Conservation (phyloP, 1,140 invertebrate species). For the Paraescarpia echinospica region DNA sequence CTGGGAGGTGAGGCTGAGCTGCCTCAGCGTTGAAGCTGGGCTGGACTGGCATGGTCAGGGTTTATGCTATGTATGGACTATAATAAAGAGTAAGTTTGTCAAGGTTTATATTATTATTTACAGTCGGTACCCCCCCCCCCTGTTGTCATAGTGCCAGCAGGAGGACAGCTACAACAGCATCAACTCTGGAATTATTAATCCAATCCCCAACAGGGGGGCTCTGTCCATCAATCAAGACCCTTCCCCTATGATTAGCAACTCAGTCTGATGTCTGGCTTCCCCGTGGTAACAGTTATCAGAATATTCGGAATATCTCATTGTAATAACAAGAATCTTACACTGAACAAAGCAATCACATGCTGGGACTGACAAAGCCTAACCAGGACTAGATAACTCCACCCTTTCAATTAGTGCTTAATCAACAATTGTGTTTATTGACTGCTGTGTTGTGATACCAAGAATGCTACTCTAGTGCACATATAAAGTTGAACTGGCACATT, state of each 20-base stretch:
- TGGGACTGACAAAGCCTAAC: not conserved
- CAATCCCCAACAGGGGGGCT: not conserved
- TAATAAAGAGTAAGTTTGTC: too few relatives aligned
- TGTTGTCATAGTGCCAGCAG: too few relatives aligned
- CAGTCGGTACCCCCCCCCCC: too few relatives aligned
- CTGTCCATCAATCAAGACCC: not conserved
- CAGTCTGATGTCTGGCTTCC: too few relatives aligned
- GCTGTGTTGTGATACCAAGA: not conserved
- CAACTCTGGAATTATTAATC: not conserved
- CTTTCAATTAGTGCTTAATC: not conserved
- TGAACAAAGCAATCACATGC: not conserved
- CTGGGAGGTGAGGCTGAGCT: too few relatives aligned
- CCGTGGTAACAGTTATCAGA: not conserved
- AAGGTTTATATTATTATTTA: too few relatives aligned
- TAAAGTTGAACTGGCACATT: not conserved
- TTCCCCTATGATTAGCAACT: not conserved
- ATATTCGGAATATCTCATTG: not conserved
- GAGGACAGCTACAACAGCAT: not conserved
- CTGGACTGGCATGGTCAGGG: too few relatives aligned
- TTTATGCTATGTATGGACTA: too few relatives aligned
- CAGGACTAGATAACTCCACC: not conserved
- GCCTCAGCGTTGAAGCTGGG: too few relatives aligned
- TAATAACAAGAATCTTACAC: not conserved
- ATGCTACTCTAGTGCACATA: not conserved
- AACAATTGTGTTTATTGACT: not conserved